Evolutionary conservation across 2,797 vertebrate genomes (phyloP).

Genomic region (Paedocypris micromegethes): DNA sequence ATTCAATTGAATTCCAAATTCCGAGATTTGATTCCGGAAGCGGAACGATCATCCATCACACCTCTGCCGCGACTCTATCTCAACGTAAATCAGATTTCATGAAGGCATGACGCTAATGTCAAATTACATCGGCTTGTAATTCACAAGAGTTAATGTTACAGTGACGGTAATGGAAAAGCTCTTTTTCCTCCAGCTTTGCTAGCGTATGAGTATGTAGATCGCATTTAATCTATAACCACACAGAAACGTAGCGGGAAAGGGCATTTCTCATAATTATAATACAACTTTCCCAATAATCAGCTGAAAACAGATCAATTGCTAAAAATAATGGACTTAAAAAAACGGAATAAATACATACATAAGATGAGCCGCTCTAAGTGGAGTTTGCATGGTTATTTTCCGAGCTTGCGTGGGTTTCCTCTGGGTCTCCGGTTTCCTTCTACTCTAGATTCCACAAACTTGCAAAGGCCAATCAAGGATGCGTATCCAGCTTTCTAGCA

Average conservation of each 20-base stretch:
- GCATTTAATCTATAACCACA: slow-evolving; percentile 18
- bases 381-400: too few relatives aligned
- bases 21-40: slow-evolving; percentile 18
- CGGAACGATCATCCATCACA: slow-evolving; percentile 18
- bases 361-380: too few relatives aligned
- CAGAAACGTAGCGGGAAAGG: slow-evolving; percentile 4
- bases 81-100: slow-evolving; percentile 17
- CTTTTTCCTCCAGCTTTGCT: slow-evolving; percentile 8
- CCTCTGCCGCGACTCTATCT: not conserved
- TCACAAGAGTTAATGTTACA: slow-evolving; percentile 16
- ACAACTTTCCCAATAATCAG: too few relatives aligned
- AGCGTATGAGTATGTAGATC: slow-evolving; percentile 2
- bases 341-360: too few relatives aligned
- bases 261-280: not conserved
- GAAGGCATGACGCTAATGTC: slow-evolving; percentile 17
- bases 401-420: too few relatives aligned
- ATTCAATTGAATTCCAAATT: slow-evolving; percentile 44
- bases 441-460: too few relatives aligned
- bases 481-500: too few relatives aligned
- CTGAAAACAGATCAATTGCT: too few relatives aligned
- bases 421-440: too few relatives aligned
- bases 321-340: too few relatives aligned
- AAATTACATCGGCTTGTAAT: slow-evolving; percentile 24
- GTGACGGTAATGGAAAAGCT: slow-evolving; percentile 21
- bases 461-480: too few relatives aligned